Base-by-base conservation (phyloP, 2,888 invertebrate genomes). In the Rhopalosiphum nymphaeae region DNA sequence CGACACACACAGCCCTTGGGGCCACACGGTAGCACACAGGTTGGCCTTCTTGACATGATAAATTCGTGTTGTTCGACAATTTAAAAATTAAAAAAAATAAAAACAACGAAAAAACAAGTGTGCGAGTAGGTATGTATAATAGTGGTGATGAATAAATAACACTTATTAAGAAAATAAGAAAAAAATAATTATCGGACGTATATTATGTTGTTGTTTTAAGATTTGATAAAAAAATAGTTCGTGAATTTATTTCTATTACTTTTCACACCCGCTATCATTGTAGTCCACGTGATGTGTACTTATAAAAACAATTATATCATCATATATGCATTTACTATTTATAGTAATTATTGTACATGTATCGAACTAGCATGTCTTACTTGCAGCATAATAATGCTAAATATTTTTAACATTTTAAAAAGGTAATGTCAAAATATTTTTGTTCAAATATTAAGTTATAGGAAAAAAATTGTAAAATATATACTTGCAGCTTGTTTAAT, bases 1-100 rank as follows among this genome's bases (percentile, higher is more conserved):
- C 91, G 91, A 57, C 91, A 86, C 91, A 78, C 78, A 53, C 89
- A 56, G 67, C 88, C 93, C 93, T 93, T 93, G 78, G 56, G 93
- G 93, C 93, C 93, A 88, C 88, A 93, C 93, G 88, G 93, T 93
- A 93, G 93, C 93, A 89, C 93, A 93, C 92, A 88, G 88, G 93
- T 89, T 89, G 93, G 93, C 78, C 93, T 93, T 93, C 93, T 89
- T 44, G 89, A 89, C 78, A 84, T 93, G 93, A 93, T 78, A 84
- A 89, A 93, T 89, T 93, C 93, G 88, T 89, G 93, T 93, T 93
- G 93, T 89, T 56, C 89, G 89, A 78, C 93, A 89, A 93, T 93
- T 89, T 93, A 88, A 89, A 93, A 93, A 78, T 78, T 78, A 78
- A 78, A 67, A 89, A 57, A 61, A 61, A 61, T 46, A 25, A 89